Base-by-base conservation (phyloP, 2,888 invertebrate genomes). In the Notodonta ziczac region DNA sequence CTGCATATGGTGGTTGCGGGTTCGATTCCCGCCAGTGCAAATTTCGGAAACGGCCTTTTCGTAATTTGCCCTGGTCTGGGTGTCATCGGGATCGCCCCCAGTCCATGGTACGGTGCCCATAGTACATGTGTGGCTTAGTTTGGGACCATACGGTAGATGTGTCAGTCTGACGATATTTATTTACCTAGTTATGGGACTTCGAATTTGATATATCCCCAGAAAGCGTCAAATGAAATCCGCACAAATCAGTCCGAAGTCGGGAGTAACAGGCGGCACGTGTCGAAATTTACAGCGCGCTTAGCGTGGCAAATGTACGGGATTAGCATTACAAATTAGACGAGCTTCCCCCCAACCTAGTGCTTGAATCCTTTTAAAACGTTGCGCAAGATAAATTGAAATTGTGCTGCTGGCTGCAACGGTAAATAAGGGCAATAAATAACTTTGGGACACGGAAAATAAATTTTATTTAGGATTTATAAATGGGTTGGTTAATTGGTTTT, bases 321-420 rank as follows among this genome's bases (percentile, higher is more conserved):
- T 77, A 78, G 62, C 62, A 65, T 71, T 67, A 72, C 70, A 76
- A 76, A 73, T 74, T 76, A 70, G 66, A 63, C 52, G 39, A 60
- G 65, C 58, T 57, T 54, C 59, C 40, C 55, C 60, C 56, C 44
- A 56, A 60, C 64, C 65, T 55, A 51, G 61, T 62, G 61, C 56
- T 55, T 39, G 51, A 59, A 69, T 65, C 70, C 76, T 66, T 72
- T 66, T 65, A 61, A 69, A 67, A 60, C 65, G 66, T 44, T 52
- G 13, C 52, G 12, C 12, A 32, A 52, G 50, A 73, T 67, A 64
- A 65, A 73, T 73, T 62, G 60, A 65, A 60, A 63, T 56, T 24
- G 61, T 61, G 60, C 62, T 53, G 48, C 56, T 63, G 61, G 66
- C 66, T 58, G 63, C 57, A 56, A 54, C 63, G 42, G 51, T 44